phyloP scores from a whole-genome alignment of 2,113 vertebrate species.

The Sylvilagus bachmani region DNA sequence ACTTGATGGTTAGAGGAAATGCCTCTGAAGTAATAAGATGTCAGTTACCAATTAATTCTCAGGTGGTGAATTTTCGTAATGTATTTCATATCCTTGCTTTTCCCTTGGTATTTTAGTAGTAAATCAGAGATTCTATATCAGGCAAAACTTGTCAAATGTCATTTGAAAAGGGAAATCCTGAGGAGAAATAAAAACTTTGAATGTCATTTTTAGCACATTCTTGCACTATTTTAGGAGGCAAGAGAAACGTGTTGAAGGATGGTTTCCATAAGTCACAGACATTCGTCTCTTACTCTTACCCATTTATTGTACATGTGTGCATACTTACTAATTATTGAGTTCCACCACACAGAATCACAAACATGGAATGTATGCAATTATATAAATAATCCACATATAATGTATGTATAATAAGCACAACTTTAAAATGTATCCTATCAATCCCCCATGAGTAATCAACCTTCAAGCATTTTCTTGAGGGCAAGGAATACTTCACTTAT shows the following conservation, averaged over 20 bases:
- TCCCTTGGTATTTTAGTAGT: neutral
- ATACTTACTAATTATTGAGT: neutral
- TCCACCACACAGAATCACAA: neutral
- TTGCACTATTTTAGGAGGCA: neutral
- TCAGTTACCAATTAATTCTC: neutral
- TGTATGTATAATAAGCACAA: neutral
- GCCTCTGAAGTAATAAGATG: neutral
- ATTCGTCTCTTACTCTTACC: neutral
- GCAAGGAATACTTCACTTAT: neutral
- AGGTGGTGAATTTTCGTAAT: neutral
- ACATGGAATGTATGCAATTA: neutral
- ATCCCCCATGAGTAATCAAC: constrained; percentile 5
- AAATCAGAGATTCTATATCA: neutral
- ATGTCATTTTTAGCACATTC: neutral
- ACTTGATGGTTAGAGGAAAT: neutral
- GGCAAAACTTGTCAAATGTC: neutral
- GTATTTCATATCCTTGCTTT: neutral
- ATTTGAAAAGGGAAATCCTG: neutral
- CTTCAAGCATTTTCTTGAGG: neutral
- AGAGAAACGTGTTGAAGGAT: neutral
- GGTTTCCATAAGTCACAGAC: neutral
- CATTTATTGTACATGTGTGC: neutral
- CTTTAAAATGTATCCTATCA: neutral
- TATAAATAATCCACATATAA: neutral
- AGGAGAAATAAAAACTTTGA: neutral